A percentile compares a stretch with the other conserved stretches of the same genome.
Evolutionary conservation across 1,140 invertebrate species (phyloP).

Genomic region (Trichonephila clavipes): DNA sequence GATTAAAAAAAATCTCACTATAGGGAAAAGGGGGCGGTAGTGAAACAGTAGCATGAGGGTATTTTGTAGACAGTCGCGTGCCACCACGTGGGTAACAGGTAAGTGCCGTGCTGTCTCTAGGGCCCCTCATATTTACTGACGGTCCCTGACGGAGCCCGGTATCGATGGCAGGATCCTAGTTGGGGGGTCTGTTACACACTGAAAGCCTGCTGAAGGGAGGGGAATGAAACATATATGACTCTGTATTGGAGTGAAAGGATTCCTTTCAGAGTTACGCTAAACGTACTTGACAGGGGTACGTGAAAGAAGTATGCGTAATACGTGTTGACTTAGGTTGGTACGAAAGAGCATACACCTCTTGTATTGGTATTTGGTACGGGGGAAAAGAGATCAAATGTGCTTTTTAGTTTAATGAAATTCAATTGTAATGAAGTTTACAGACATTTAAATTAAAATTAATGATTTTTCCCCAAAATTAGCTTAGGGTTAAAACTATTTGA

Average conservation of each 20-base stretch:
- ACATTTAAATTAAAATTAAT: no score
- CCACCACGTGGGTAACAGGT: conserved; percentile 15
- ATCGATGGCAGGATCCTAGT: neutral
- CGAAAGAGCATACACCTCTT: no score
- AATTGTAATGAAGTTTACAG: no score
- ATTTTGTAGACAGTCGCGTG: conserved; percentile 21
- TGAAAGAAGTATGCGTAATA: no score
- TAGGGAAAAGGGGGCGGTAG: neutral
- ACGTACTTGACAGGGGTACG: neutral
- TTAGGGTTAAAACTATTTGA: no score
- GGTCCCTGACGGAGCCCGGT: neutral
- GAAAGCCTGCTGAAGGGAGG: neutral
- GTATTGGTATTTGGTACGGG: no score
- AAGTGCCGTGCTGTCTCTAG: neutral
- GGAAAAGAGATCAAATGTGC: no score
- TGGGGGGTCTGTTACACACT: neutral
- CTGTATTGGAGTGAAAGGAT: neutral
- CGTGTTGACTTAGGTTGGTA: no score
- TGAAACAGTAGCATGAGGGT: neutral
- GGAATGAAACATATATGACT: neutral
- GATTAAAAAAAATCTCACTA: neutral
- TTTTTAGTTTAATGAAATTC: no score
- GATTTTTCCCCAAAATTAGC: no score
- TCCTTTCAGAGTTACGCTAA: neutral
- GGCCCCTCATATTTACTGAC: neutral